Conservation (phyloP, 2,113 vertebrate genomes). For the Calyptommatus sinebrachiatus region DNA sequence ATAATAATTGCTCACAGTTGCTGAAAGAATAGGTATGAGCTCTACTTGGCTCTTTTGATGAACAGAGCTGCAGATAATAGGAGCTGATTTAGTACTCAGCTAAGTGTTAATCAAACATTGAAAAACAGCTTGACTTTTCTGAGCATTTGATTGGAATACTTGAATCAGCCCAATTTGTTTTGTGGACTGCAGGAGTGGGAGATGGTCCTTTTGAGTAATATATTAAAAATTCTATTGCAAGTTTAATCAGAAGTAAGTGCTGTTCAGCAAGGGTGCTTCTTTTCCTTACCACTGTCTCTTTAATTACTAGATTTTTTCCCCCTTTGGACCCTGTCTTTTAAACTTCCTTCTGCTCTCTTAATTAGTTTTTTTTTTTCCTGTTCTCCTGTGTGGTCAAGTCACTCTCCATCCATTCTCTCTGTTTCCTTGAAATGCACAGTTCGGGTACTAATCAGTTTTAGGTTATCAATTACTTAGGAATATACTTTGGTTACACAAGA, state of each 20-base stretch:
- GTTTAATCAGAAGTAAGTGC: not conserved
- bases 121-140: not conserved
- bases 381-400: not conserved
- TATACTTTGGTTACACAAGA: too few relatives aligned
- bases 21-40: not conserved
- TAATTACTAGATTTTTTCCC: not conserved
- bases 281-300: not conserved
- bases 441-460: not conserved
- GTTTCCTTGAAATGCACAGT: not conserved
- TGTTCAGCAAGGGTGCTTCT: not conserved
- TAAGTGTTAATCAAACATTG: not conserved
- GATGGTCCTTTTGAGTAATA: not conserved
- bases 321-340: not conserved
- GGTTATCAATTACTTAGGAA: too few relatives aligned
- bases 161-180: not conserved
- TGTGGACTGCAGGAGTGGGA: not conserved
- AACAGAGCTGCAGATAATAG: not conserved
- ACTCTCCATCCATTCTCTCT: not conserved
- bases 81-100: not conserved
- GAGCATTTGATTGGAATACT: not conserved
- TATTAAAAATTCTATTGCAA: not conserved
- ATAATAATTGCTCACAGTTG: not conserved
- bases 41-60: not conserved
- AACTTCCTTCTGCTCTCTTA: not conserved
- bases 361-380: not conserved